Conservation (phyloP, 2,797 vertebrate genomes). For the Sus cebifrons region DNA sequence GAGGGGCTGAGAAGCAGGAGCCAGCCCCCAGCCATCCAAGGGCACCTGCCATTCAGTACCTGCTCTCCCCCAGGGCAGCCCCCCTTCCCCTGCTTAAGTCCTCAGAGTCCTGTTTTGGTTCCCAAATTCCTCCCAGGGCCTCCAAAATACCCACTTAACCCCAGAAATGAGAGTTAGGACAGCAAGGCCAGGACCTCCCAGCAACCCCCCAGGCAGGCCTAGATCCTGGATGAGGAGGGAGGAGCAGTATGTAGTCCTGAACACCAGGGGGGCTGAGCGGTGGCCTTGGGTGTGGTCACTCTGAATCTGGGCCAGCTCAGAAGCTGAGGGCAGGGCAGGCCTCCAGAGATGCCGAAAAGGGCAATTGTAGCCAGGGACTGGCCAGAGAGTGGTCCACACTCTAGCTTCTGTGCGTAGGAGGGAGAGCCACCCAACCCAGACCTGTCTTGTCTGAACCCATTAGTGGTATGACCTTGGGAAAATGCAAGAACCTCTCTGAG, state of each 20-base stretch:
- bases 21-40: no score
- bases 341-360: not conserved
- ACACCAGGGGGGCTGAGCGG: not conserved
- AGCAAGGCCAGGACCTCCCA: no score
- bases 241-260: accelerated
- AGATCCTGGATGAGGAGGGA: accelerated
- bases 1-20: not conserved
- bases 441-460: not conserved
- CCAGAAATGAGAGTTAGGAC: not conserved
- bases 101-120: not conserved
- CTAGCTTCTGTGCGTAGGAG: not conserved
- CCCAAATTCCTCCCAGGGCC: not conserved
- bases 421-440: not conserved
- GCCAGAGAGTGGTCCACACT: not conserved
- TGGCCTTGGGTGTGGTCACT: not conserved
- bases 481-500: not conserved
- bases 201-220: not conserved
- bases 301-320: not conserved
- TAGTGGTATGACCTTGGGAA: not conserved
- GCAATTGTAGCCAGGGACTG: not conserved
- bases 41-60: no score
- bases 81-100: not conserved
- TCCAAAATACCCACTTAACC: not conserved
- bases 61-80: not conserved
- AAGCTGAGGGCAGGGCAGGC: not conserved